Conservation (phyloP, 2,888 invertebrate species). For the Nomada ferruginata region DNA sequence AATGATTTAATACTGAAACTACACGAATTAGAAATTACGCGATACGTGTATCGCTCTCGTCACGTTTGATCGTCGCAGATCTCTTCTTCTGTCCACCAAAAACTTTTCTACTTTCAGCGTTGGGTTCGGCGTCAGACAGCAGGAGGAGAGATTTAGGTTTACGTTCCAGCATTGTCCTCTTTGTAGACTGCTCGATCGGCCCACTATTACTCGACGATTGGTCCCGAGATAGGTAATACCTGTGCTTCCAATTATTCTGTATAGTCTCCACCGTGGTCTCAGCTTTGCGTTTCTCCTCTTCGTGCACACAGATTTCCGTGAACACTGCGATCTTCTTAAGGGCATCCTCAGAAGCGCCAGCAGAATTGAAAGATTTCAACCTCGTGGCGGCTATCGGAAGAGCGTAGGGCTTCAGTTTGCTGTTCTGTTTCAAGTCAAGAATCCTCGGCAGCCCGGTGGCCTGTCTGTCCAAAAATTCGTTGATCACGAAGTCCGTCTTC, state of each 20-base stretch:
- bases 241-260: constrained; percentile 46
- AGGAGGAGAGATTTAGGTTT: constrained; percentile 43
- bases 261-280: constrained; percentile 8
- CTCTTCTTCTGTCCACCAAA: background rate
- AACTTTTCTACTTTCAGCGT: background rate
- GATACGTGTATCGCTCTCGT: constrained; percentile 10
- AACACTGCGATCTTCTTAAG: constrained; percentile 38
- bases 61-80: background rate
- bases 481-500: constrained; percentile 67
- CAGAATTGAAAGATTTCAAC: background rate
- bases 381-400: constrained; percentile 34
- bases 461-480: constrained; percentile 69
- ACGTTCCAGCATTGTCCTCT: constrained; percentile 43
- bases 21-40: background rate
- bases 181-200: background rate
- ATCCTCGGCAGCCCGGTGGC: constrained; percentile 25
- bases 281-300: constrained; percentile 26
- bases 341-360: constrained; percentile 6
- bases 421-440: constrained; percentile 61
- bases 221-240: constrained; percentile 33
- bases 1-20: background rate
- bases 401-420: constrained; percentile 66
- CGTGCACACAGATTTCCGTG: constrained; percentile 26
- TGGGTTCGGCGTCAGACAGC: constrained; percentile 16
- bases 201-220: background rate